Evolutionary conservation across 2,797 vertebrate species (phyloP).

Genomic region (Danio tinwini): DNA sequence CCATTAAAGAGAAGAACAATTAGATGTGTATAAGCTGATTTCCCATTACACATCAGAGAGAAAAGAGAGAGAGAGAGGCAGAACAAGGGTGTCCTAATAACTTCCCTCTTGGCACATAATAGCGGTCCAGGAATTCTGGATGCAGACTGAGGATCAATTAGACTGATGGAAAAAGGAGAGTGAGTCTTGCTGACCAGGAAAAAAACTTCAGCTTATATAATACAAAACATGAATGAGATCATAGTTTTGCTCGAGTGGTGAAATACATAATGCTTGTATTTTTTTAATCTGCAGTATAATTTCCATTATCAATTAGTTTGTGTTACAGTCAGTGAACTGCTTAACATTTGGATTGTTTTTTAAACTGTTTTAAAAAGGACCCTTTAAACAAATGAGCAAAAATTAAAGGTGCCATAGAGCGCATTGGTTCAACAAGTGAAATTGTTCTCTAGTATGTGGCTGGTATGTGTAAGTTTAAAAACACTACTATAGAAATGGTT

Average conservation of each 20-base stretch:
- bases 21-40: conserved; percentile 50
- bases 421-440: too few relatives aligned
- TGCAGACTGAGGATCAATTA: conserved; percentile 16
- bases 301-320: not conserved
- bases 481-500: too few relatives aligned
- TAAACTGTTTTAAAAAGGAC: not conserved
- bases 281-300: not conserved
- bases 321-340: not conserved
- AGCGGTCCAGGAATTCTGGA: conserved; percentile 22
- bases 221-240: not conserved
- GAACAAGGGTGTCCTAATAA: conserved; percentile 43
- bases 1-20: conserved; percentile 59
- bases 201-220: conserved; percentile 12
- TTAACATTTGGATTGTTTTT: not conserved
- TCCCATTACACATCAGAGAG: conserved; percentile 52
- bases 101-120: conserved; percentile 30
- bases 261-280: not conserved
- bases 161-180: conserved; percentile 16
- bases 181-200: conserved; percentile 7
- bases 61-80: conserved; percentile 40
- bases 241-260: not conserved
- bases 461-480: too few relatives aligned
- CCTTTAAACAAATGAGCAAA: too few relatives aligned
- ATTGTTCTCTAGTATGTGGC: too few relatives aligned
- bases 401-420: not conserved